A percentile compares a stretch with the other conserved stretches of the same genome.
phyloP scores from a whole-genome alignment of 2,888 invertebrate species.

The Fabriciana adippe region DNA sequence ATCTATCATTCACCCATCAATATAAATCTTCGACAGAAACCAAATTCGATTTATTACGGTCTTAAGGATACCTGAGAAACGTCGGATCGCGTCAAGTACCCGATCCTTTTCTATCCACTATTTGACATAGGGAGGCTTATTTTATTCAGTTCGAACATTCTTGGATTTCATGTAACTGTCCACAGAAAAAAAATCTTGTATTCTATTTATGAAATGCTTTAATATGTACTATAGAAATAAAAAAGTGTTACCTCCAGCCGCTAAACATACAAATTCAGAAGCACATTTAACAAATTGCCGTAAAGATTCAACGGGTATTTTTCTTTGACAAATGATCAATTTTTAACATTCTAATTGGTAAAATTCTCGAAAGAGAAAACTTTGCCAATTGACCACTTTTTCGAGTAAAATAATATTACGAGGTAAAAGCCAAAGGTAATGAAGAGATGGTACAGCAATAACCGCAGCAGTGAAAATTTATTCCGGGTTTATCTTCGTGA shows the following conservation, averaged over 20 bases:
- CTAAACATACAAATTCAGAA: conserved; percentile 4
- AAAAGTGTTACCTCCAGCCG: background rate
- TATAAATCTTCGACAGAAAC: conserved; percentile 27
- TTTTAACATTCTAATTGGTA: background rate
- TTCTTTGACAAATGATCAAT: conserved; percentile 10
- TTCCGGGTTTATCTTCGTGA: conserved; percentile 1
- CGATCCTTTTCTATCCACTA: conserved; percentile 26
- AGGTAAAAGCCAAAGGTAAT: conserved; percentile 5
- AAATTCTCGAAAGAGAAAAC: conserved; percentile 9
- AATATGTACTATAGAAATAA: background rate
- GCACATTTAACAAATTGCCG: background rate
- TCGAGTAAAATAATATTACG: conserved; percentile 11
- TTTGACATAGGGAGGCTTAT: conserved; percentile 26
- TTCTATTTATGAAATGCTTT: background rate
- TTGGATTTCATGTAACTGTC: conserved; percentile 16
- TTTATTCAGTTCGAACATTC: conserved; percentile 18
- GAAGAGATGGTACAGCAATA: background rate
- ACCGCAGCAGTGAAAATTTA: background rate
- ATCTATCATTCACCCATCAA: conserved; percentile 23
- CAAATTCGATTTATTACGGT: conserved; percentile 30
- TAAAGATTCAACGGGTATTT: background rate
- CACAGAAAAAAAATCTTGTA: conserved; percentile 2
- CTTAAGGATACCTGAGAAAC: conserved; percentile 27
- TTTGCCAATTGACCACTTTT: background rate
- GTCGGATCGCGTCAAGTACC: conserved; percentile 22